Conservation (phyloP, 2,797 vertebrate species). For the Numenius phaeopus region DNA sequence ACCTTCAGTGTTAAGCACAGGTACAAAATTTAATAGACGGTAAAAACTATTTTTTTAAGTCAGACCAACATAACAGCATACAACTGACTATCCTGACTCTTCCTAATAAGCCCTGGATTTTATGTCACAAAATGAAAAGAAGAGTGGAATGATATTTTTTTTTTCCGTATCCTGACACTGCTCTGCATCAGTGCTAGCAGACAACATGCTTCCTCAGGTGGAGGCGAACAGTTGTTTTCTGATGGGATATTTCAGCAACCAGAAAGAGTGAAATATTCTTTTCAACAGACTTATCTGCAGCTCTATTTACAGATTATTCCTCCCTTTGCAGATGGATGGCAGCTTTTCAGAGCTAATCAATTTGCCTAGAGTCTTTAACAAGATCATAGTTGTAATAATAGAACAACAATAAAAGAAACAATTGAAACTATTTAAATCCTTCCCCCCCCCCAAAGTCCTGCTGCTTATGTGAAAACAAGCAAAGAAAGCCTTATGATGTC, state of each 20-base stretch:
- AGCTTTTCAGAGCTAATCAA: slow-evolving; percentile 33
- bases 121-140: not conserved
- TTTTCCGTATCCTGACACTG: not conserved
- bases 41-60: not conserved
- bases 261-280: not conserved
- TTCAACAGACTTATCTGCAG: not conserved
- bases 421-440: not conserved
- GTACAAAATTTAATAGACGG: not conserved
- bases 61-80: not conserved
- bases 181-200: not conserved
- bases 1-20: not conserved
- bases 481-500: not conserved
- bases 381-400: not conserved
- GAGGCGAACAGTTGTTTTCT: not conserved
- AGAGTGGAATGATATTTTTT: not conserved
- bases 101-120: not conserved
- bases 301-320: slow-evolving; percentile 24
- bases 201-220: not conserved
- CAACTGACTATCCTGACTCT: not conserved
- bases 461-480: not conserved
- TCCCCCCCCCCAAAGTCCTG: not conserved
- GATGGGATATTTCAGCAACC: not conserved
- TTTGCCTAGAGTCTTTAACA: not conserved
- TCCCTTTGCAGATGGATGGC: not conserved
- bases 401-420: not conserved